Percentiles rank a stretch among this genome's conserved stretches.
Conservation (phyloP, 2,888 invertebrate species). For the Seladonia tumulorum region DNA sequence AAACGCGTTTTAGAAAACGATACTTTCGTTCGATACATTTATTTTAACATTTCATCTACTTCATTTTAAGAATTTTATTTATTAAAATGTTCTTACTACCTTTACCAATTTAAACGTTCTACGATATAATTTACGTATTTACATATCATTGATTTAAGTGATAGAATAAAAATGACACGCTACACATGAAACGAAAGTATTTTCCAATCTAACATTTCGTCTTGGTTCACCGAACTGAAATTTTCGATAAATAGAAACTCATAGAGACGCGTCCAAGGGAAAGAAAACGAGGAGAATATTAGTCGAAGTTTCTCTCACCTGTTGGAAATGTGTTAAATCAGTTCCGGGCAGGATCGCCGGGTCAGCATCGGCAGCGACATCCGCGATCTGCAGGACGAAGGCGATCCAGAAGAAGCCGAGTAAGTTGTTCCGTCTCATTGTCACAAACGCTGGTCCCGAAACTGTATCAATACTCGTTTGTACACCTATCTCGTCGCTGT, state of each 20-base stretch:
- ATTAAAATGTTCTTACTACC: too few species aligned
- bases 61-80: too few species aligned
- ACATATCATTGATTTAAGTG: too few species aligned
- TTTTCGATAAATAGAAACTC: too few species aligned
- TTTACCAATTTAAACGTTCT: too few species aligned
- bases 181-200: too few species aligned
- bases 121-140: too few species aligned
- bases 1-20: neutral
- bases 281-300: neutral
- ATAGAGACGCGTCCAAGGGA: neutral
- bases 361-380: slow-evolving; percentile 75
- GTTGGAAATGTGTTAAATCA: slow-evolving; percentile 72
- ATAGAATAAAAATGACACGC: too few species aligned
- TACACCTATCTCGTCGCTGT: slow-evolving; percentile 11
- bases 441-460: slow-evolving; percentile 15
- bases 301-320: slow-evolving; percentile 65
- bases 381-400: slow-evolving; percentile 64
- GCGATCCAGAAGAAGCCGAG: slow-evolving; percentile 73
- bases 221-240: too few species aligned
- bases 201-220: too few species aligned
- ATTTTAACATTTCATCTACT: too few species aligned
- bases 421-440: slow-evolving; percentile 73
- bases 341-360: slow-evolving; percentile 69
- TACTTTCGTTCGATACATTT: too few species aligned
- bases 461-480: neutral